Conservation (phyloP, 2,888 invertebrate genomes). For the Zhuqinia jingwanae region DNA sequence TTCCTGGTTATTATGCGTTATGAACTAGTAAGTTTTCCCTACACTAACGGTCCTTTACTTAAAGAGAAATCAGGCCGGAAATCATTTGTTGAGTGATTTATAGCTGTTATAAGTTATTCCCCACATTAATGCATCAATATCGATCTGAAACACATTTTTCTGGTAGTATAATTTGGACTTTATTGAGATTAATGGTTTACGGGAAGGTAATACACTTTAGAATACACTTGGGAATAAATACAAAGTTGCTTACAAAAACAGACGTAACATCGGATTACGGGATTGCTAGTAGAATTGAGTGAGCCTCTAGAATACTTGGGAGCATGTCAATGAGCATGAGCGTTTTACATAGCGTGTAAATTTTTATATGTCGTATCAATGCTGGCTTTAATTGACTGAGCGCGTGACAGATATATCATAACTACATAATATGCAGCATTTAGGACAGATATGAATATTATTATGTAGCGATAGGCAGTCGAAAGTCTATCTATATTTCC, state of each 20-base stretch:
- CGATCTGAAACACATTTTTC: slow-evolving; percentile 61
- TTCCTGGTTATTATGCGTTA: slow-evolving; percentile 36
- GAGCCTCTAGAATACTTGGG: background rate
- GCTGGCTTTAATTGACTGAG: slow-evolving; percentile 40
- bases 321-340: background rate
- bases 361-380: background rate
- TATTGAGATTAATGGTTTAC: slow-evolving; percentile 72
- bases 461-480: too few species aligned
- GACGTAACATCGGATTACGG: background rate
- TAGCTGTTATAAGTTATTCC: slow-evolving; percentile 47
- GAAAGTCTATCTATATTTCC: too few species aligned
- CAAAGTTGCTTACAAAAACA: background rate
- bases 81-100: slow-evolving; percentile 59
- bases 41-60: background rate
- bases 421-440: background rate
- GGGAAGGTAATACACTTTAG: background rate
- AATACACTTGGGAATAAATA: background rate
- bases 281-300: too few species aligned
- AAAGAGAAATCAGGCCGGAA: slow-evolving; percentile 53
- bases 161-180: slow-evolving; percentile 60
- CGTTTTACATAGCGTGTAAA: background rate
- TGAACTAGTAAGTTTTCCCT: background rate
- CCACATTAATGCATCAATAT: slow-evolving; percentile 52
- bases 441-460: background rate
- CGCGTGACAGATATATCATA: slow-evolving; percentile 60